Evolutionary conservation across 2,797 vertebrate genomes (phyloP), one percentile per base, ranked within the genome.

Genomic region (Sphenodon punctatus): DNA sequence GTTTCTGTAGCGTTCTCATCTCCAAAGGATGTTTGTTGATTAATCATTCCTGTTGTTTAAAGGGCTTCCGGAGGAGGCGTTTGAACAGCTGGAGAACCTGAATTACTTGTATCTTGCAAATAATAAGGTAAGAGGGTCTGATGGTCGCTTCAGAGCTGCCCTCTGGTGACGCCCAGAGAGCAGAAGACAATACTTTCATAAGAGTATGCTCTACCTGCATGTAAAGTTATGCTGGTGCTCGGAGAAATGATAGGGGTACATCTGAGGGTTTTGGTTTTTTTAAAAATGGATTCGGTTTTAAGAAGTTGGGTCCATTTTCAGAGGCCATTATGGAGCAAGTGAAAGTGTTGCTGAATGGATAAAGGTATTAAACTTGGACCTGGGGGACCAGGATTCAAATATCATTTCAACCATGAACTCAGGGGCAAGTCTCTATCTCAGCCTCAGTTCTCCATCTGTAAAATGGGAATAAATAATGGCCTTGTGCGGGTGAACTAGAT

Each of bases 91-190:
- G 43, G 97, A 97, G 80, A 96, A 97, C 75, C 96, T 99, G 94
- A 97, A 96, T 84, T 99, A 99, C 94, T 95, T 99, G 87, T 99
- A 99, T 89, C 92, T 99, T 96, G 98, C 98, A 88, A 99, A 99
- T 90, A 99, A 99, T 90, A 97, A 98, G 96, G 98, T 99, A 92
- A 96, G 92, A 89, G 72, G 42, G 58, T 65, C 61, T 56, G 2
- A 42, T 51, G 39, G 9, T 30, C 85, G 80, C n/a, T n/a, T 78
- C 41, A 16, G 53, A 81, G 6, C 61, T 84, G 42, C 78, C 84
- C 65, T 79, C 59, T 45, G 43, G 14, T 8, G 2, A 2, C 0
- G 10, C 78, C 77, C 45, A 78, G 75, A 53, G 80, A 84, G 53
- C 77, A 75, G 65, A 4, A 2, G 15, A 66, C 53, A 30, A 30